Evolutionary conservation across 2,113 vertebrate species (phyloP), one percentile per base, ranked within the genome.

Genomic region (Mobula hypostoma): DNA sequence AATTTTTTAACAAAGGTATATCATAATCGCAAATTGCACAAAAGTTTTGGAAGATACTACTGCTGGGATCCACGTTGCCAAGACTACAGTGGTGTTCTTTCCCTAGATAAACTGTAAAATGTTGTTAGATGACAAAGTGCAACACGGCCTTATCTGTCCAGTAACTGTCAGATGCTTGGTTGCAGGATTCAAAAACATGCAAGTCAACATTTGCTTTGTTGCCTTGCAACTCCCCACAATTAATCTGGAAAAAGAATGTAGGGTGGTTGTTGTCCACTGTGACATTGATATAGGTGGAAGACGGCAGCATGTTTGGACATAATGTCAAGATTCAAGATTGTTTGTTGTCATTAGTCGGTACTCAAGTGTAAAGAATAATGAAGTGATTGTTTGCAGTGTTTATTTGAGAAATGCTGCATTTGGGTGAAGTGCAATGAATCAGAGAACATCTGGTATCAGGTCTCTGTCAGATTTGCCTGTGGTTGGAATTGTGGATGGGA

Each of bases 221-320:
- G 83, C 83, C 58, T 63, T 56, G 83, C 83, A 87, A 87, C 56
- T n/a, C 15, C 58, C 15, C 58, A 87, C 48, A 3, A 9, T 83
- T 83, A 63, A 87, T 87, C 56, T 61, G 58, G 83, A 29, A 61
- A 87, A 87, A 58, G 83, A 87, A 63, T 87, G 83, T 58, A 87
- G 83, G 83, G 27, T 14, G 58, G 12, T 87, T n/a, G 48, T 40
- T 56, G 40, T 83, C 80, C 80, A 83, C 2, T 19, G 40, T 27
- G 63, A n/a, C 56, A 87, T 29, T n/a, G 48, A 27, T 48, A 78
- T n/a, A 7, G 32, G 29, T 78, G 11, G 29, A 78, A n/a, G n/a
- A 36, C 17, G 40, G 40, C 80, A 56, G 80, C 80, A 48, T 48
- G 9, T 87, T 87, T 12, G 56, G 83, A 5, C 27, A 61, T 27